Evolutionary conservation across 2,113 vertebrate genomes (phyloP), one percentile per base, ranked within the genome.

Genomic region (Lagopus leucura): DNA sequence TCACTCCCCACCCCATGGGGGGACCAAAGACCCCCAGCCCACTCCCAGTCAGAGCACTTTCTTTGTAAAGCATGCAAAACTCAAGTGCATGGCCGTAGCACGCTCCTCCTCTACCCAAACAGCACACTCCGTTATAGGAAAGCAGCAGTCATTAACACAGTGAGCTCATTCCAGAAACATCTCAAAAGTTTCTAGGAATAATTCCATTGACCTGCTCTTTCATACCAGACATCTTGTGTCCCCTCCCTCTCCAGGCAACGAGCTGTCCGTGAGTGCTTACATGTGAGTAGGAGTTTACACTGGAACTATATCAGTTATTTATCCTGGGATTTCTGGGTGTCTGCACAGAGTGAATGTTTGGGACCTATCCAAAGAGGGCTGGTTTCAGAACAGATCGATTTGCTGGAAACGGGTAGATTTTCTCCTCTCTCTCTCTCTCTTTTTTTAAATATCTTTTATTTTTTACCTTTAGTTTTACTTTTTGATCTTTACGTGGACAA

Each of bases 191-290:
- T 91, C 86, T 93, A 93, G 92, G 45, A 92, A 88, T 67, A 91
- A 90, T 90, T 88, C 36, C 57, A 61, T 13, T 86, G 92, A 90
- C 93, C 74, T 94, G 79, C 52, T 78, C 79, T 91, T 94, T 91
- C 94, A 96, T 94, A 94, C 79, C 90, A 95, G 88, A 91, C 88
- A 83, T 74, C 91, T 89, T 92, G 91, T 45, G 47, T 63, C 86
- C 65, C 38, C 15, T 32, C 89, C 50, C 66, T 69, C 72, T 84
- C 75, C 73, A 76, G 71, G 42, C 78, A 89, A 58, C n/a, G 60
- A 52, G 69, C 34, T 82, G 22, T 8, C 69, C 6, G 0, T 42
- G 67, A 82, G 34, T 71, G 50, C 55, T 76, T 75, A 69, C 21
- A 27, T 19, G 28, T 6, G 19, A 78, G 63, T 8, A 72, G 61